Evolutionary conservation across 2,113 vertebrate genomes (phyloP).

Genomic region (Cairina moschata): DNA sequence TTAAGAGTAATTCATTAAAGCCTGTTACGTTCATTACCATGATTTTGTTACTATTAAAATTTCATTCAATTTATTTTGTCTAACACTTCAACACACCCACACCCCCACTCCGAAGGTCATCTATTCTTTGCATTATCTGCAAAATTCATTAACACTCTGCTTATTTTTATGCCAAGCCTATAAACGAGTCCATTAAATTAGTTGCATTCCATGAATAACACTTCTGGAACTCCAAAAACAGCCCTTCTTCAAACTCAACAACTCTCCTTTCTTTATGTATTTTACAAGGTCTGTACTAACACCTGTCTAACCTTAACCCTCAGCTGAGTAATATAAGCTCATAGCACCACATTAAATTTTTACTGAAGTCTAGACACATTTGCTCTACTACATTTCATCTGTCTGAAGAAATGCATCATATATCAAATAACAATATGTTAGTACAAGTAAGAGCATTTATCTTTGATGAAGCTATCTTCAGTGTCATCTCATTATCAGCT

Average conservation of each 20-base stretch:
- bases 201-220: not conserved
- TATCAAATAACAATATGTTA: not conserved
- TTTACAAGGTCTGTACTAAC: not conserved
- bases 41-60: not conserved
- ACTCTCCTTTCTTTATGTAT: not conserved
- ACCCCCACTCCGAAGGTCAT: not conserved
- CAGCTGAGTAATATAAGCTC: not conserved
- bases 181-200: not conserved
- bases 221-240: not conserved
- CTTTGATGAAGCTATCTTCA: conserved; percentile 5
- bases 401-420: not conserved
- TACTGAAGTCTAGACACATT: not conserved
- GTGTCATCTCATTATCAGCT: not conserved
- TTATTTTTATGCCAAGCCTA: conserved; percentile 1
- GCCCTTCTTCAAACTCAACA: not conserved
- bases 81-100: no score
- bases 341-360: conserved; percentile 15
- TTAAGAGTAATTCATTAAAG: not conserved
- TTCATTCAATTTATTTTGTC: not conserved
- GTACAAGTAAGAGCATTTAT: not conserved
- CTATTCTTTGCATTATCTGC: not conserved
- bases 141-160: not conserved
- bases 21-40: not conserved
- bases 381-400: not conserved
- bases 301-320: not conserved